Conservation (phyloP, 2,888 invertebrate species). For the Dynastes maya region DNA sequence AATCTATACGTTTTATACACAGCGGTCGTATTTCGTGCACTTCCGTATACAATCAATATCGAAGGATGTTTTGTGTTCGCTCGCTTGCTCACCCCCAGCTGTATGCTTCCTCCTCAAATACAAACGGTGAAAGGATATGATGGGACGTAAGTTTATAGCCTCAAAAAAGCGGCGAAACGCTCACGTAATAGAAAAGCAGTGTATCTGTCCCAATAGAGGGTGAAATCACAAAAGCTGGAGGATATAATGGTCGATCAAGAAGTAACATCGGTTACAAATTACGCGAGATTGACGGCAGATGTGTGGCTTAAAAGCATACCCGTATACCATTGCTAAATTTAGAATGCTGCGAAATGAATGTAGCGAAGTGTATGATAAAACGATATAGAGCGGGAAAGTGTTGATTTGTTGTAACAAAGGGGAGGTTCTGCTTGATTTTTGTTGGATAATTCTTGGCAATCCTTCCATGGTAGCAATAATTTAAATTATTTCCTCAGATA, state of each 20-base stretch:
- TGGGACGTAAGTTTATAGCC: conserved; percentile 46
- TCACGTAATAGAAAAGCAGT: conserved; percentile 53
- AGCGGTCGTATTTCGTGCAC: conserved; percentile 3
- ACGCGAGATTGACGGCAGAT: conserved; percentile 56
- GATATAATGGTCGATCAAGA: conserved; percentile 58
- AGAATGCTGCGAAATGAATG: neutral
- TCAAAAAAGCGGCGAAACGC: conserved; percentile 41
- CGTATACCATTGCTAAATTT: conserved; percentile 4
- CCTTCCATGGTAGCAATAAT: no score
- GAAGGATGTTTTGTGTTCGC: conserved; percentile 5
- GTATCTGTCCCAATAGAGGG: conserved; percentile 54
- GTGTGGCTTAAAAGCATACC: conserved; percentile 39
- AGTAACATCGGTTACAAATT: conserved; percentile 58
- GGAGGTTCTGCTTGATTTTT: no score
- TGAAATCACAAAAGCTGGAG: conserved; percentile 55
- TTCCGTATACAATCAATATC: conserved; percentile 30
- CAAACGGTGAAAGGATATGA: conserved; percentile 7
- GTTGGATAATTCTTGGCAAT: no score
- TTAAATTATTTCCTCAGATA: no score
- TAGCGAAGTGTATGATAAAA: no score
- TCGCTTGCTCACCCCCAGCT: neutral
- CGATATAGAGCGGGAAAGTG: no score
- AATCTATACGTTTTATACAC: neutral
- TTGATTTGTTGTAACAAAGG: no score
- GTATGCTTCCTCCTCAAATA: neutral